Evolutionary conservation across 2,888 invertebrate genomes (phyloP).

Genomic region (Apodemia hepburni): DNA sequence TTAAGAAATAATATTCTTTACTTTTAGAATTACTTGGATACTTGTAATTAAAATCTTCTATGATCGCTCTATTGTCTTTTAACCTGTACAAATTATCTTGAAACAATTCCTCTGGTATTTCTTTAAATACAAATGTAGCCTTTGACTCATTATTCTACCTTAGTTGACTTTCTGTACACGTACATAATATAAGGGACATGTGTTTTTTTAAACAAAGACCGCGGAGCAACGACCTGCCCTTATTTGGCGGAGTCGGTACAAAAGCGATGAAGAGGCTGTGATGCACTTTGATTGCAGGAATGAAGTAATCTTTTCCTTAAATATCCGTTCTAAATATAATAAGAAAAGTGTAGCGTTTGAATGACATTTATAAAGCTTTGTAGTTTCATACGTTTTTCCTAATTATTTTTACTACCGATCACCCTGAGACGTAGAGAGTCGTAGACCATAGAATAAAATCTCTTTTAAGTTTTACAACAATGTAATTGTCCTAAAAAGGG

Average conservation of each 20-base stretch:
- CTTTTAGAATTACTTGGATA: not conserved
- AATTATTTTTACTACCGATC: no score
- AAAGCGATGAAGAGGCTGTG: constrained; percentile 35
- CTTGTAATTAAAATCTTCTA: not conserved
- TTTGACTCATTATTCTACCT: constrained; percentile 51
- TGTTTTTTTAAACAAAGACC: constrained; percentile 70
- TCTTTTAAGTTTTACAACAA: no score
- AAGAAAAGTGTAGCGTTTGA: no score
- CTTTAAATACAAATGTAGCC: constrained; percentile 41
- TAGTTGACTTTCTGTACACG: constrained; percentile 60
- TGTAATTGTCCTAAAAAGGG: no score
- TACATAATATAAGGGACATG: constrained; percentile 48
- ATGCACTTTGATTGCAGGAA: constrained; percentile 22
- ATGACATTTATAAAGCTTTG: no score
- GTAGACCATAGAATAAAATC: no score
- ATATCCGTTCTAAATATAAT: not conserved
- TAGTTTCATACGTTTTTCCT: no score
- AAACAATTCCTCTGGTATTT: constrained; percentile 37
- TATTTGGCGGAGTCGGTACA: constrained; percentile 61
- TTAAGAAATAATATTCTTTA: not conserved
- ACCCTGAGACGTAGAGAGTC: no score
- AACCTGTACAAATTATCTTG: not conserved
- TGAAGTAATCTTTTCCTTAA: constrained; percentile 11
- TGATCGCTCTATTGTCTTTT: not conserved
- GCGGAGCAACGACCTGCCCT: constrained; percentile 66